A percentile compares a stretch with the other conserved stretches of the same genome.
phyloP scores from a whole-genome alignment of 2,113 vertebrate species.

The Osmerus mordax region DNA sequence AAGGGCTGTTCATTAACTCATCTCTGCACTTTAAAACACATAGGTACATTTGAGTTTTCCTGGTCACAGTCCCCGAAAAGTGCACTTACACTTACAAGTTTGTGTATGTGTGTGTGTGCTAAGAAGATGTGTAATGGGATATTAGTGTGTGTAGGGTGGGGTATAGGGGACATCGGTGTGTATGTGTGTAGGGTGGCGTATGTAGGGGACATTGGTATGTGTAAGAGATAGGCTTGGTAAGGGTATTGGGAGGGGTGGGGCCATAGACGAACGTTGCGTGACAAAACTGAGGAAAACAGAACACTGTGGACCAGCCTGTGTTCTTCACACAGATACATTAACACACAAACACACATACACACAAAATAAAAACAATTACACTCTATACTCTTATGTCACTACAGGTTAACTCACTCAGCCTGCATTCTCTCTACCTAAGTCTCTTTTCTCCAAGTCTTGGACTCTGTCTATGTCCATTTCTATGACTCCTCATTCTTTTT shows the following conservation, averaged over 20 bases:
- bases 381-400: conserved; percentile 52
- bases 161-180: neutral
- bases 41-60: too few species aligned
- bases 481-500: neutral
- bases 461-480: neutral
- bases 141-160: neutral
- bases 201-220: neutral
- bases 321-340: neutral
- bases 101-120: too few species aligned
- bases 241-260: neutral
- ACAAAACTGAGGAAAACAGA: neutral
- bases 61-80: too few species aligned
- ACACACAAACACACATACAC: conserved; percentile 5
- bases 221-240: neutral
- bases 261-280: neutral
- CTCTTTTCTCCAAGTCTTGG: neutral
- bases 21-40: too few species aligned
- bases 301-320: neutral
- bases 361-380: neutral
- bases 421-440: neutral
- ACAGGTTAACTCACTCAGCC: conserved; percentile 37
- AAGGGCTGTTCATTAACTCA: too few species aligned
- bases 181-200: neutral
- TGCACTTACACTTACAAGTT: too few species aligned
- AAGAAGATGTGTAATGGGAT: too few species aligned